Evolutionary conservation across 2,113 vertebrate species (phyloP).

Genomic region (Benitochromis conjunctus): DNA sequence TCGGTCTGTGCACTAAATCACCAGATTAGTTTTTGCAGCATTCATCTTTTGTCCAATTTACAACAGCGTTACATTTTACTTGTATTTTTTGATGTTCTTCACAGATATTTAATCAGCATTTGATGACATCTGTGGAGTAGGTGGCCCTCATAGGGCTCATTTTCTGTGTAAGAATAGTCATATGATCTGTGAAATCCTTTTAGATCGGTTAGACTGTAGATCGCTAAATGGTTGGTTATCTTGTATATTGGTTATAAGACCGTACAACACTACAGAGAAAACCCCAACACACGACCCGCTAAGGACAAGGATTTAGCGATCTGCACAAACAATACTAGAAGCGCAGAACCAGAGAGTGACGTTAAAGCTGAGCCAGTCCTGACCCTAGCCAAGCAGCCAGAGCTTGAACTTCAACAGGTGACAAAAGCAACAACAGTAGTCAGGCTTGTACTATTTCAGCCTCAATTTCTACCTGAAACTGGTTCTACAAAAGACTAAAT

Average conservation of each 20-base stretch:
- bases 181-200: not conserved
- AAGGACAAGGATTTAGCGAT: not conserved
- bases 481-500: not conserved
- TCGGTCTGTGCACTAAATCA: not conserved
- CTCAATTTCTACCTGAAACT: not conserved
- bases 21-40: too few species aligned
- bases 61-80: not conserved
- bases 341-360: not conserved
- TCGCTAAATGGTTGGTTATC: not conserved
- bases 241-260: not conserved
- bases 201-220: not conserved
- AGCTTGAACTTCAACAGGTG: not conserved
- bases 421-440: not conserved
- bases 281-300: not conserved
- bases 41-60: not conserved
- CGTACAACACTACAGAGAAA: not conserved
- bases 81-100: not conserved
- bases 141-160: not conserved
- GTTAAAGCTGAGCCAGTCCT: not conserved
- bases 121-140: not conserved
- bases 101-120: not conserved
- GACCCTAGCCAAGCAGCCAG: not conserved
- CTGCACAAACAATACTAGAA: not conserved
- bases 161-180: not conserved
- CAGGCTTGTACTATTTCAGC: not conserved